Evolutionary conservation across 1,140 invertebrate species (phyloP), one percentile per base, ranked within the genome.

Genomic region (Papilio xuthus): DNA sequence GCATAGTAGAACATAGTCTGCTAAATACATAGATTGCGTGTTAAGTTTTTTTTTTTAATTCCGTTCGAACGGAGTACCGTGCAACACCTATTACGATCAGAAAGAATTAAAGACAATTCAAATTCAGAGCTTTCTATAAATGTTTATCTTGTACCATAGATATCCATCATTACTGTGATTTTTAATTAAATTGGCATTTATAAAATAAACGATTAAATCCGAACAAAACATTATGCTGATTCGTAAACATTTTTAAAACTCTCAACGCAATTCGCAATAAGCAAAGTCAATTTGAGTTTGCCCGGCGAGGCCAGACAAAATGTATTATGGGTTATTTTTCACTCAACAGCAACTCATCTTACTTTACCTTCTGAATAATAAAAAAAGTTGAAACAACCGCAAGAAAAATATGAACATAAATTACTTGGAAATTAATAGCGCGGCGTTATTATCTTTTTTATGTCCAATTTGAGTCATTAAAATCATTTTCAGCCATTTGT

Each of bases 351-450:
- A 8, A 9, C 53, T 56, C 53, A 56, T 56, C 23, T n/a, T 56
- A 63, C 10, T 63, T 63, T 63, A 60, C 23, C 23, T 63, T 63
- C 1, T 63, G 10, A 28, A 63, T 26, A 60, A 63, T n/a, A n/a
- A 63, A 63, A 63, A 28, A 63, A 23, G 26, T 28, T 63, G 4
- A 63, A 63, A 63, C 60, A 26, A 28, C 60, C 23, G 26, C 60
- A 63, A 63, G 60, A 63, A 63, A 63, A 63, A 63, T 63, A 63
- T 63, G 26, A 63, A 63, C 60, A 63, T 63, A 63, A 63, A 63
- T 63, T 63, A 63, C 60, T 28, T 15, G 12, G 26, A 63, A 63
- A 63, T 63, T 63, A 63, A 63, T 63, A 23, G 23, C 23, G 60
- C 60, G 23, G 20, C 20, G 15, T 50, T 50, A 50, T 50, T 18